A percentile compares a stretch with the other conserved stretches of the same genome.
These are phyloP conservation scores for Tonatia bakeri DNA, from an alignment of 2,113 vertebrate genomes.

Conservation along the genomic window DNA sequence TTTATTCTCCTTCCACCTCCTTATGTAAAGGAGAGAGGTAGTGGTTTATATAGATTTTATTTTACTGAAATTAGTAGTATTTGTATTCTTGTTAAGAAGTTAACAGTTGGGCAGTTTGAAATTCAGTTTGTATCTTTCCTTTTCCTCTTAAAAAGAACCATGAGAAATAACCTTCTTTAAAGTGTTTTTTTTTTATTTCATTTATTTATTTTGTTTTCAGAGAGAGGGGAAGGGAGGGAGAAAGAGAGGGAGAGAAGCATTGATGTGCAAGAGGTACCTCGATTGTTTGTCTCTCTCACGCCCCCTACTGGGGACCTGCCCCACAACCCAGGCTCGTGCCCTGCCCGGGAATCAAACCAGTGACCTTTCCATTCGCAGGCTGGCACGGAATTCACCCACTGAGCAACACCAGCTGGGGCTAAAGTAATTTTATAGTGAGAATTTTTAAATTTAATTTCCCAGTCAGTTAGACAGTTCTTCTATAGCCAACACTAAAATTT, in stretches of 20 bases:
- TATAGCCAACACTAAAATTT: neutral
- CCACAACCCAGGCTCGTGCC: too few relatives aligned
- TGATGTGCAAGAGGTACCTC: too few relatives aligned
- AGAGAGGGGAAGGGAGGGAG: too few relatives aligned
- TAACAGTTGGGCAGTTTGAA: conserved; percentile 7
- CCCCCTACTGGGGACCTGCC: too few relatives aligned
- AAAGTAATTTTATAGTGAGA: neutral
- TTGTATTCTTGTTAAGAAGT: conserved; percentile 32
- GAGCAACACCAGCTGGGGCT: too few relatives aligned
- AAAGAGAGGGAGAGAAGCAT: too few relatives aligned
- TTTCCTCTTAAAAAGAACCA: conserved; percentile 31
- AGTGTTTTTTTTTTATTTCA: neutral
- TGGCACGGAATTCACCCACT: too few relatives aligned
- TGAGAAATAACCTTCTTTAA: conserved; percentile 17
- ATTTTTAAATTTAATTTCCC: conserved; percentile 8
- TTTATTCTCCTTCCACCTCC: neutral
- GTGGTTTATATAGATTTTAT: neutral
- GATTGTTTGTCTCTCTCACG: too few relatives aligned
- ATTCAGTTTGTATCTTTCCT: neutral
- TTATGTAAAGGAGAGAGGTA: neutral
- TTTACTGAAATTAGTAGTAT: conserved; percentile 25
- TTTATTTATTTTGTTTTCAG: too few relatives aligned
- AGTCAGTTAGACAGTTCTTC: neutral
- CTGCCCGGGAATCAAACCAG: too few relatives aligned
- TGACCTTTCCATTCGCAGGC: too few relatives aligned